A percentile compares a stretch with the other conserved stretches of the same genome.
phyloP scores from a whole-genome alignment of 2,888 invertebrate species.

The Hypena proboscidalis region DNA sequence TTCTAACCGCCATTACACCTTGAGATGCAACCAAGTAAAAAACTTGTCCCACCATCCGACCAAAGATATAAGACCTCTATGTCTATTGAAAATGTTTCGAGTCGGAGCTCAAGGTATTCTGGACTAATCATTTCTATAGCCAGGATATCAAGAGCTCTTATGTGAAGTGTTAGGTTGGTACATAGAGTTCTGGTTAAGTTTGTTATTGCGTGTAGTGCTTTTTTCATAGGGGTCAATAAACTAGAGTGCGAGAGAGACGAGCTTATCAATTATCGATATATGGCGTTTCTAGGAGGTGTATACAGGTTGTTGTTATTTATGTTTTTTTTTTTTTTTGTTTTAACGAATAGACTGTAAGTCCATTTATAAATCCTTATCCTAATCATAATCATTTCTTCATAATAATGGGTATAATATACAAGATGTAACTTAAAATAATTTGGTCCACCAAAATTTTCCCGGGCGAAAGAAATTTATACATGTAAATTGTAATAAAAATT shows the following conservation, averaged over 20 bases:
- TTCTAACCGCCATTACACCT: constrained; percentile 35
- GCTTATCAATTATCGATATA: constrained; percentile 75
- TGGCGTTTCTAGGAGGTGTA: constrained; percentile 48
- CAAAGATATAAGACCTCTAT: constrained; percentile 30
- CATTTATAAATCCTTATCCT: too few species aligned
- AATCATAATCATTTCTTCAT: too few species aligned
- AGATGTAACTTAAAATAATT: too few species aligned
- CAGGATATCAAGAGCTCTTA: constrained; percentile 23
- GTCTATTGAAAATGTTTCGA: constrained; percentile 13
- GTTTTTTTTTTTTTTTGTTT: background rate
- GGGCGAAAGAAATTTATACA: too few species aligned
- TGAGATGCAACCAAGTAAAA: constrained; percentile 40
- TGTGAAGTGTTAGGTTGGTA: background rate
- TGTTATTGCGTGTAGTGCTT: constrained; percentile 40
- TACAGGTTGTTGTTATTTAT: constrained; percentile 49
- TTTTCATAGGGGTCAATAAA: constrained; percentile 72
- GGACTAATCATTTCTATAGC: constrained; percentile 16
- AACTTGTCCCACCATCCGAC: constrained; percentile 46
- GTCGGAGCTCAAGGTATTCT: constrained; percentile 24
- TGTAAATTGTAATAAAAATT: too few species aligned
- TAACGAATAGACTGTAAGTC: too few species aligned
- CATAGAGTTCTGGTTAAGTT: constrained; percentile 34
- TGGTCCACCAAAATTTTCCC: too few species aligned
- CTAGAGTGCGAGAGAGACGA: constrained; percentile 69
- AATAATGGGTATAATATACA: too few species aligned